Base-by-base conservation (phyloP, 1,140 invertebrate genomes). In the Steinernema khuongi region DNA sequence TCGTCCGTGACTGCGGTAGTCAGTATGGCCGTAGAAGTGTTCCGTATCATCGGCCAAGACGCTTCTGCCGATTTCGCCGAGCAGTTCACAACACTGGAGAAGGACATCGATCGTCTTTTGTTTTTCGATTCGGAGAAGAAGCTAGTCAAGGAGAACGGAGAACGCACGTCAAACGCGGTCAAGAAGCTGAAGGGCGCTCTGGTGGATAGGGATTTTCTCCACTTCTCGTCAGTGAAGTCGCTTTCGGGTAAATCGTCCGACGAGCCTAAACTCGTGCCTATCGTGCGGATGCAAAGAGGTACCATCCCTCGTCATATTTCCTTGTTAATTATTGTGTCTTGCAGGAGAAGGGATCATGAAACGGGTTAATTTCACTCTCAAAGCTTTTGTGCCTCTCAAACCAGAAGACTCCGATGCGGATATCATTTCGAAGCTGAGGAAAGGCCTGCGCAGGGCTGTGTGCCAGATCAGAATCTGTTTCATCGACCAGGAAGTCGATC, bases 341-440 rank as follows among this genome's bases (percentile, higher is more conserved):
- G 14, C 22, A 60, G 50, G 50, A 11, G 50, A 60, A 60, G 50
- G 50, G 4, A 60, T 22, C 7, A 60, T 60, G 50, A 60, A 60
- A 60, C 50, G 50, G 50, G 50, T 60, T 22, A 60, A 60, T 22
- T 60, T 60, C 50, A 60, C 50, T 14, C 50, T 60, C 14, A 60
- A 60, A 60, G 50, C 50, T 7, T 60, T 60, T 60, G 50, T 60
- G 50, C 50, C 50, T 60, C 26, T 60, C 4, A 60, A 7, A 11
- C 14, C 50, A 2, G 4, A 7, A 2, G 50, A 60, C 26, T 14
- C 50, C 7, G 50, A 60, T 22, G 14, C 50, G 14, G 4, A 14
- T 22, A 26, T 60, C 11, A 60, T 60, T 22, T 7, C 50, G 7
- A 60, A 60, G 50, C 50, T 60, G 14, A 7, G 22, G 2, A 22